A percentile compares a stretch with the other conserved stretches of the same genome.
phyloP scores from a whole-genome alignment of 2,888 invertebrate genomes.

The Sesia apiformis region DNA sequence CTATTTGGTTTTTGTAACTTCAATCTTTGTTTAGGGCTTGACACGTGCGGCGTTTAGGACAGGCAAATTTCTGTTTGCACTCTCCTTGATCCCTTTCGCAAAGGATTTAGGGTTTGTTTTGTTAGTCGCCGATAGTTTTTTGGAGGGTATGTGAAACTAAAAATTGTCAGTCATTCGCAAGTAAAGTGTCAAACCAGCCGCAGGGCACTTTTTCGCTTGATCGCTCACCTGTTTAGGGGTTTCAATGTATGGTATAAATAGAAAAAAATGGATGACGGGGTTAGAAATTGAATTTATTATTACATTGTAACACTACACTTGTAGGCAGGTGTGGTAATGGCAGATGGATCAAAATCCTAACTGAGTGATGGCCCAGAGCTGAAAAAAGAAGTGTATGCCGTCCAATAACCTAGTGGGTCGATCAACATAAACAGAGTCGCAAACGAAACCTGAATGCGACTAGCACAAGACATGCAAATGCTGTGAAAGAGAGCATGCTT shows the following conservation, averaged over 20 bases:
- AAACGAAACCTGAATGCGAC: no score
- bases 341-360: no score
- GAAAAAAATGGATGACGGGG: constrained; percentile 2
- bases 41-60: constrained; percentile 28
- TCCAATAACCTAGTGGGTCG: no score
- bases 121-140: no score
- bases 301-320: no score
- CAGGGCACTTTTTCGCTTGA: constrained; percentile 60
- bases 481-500: no score
- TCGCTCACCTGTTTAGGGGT: constrained; percentile 48
- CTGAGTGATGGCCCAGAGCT: no score
- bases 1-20: constrained; percentile 28
- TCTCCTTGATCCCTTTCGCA: neutral
- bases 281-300: no score
- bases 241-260: constrained; percentile 23
- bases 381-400: no score
- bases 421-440: no score
- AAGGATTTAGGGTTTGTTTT: neutral
- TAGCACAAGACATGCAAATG: no score
- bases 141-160: neutral
- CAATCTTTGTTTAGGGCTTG: constrained; percentile 25
- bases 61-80: neutral
- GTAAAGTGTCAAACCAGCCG: constrained; percentile 47
- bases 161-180: constrained; percentile 43
- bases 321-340: no score